These are phyloP conservation scores for Decapterus maruadsi DNA, from an alignment of 2,797 vertebrate species.

Conservation along the genomic window DNA sequence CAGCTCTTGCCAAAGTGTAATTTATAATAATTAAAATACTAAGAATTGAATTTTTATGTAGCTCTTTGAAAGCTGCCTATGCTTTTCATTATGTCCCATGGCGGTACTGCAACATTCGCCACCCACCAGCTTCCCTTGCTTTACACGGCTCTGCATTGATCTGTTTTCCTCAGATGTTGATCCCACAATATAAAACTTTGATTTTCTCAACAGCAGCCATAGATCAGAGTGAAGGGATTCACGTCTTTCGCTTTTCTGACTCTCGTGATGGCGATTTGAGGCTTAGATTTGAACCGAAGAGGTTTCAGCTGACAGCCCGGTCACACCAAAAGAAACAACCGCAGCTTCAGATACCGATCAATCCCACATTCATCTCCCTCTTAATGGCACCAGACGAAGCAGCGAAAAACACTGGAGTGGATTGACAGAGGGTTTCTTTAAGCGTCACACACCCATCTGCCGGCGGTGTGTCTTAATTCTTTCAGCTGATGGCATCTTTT, in stretches of 20 bases:
- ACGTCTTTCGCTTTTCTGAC: slow-evolving; percentile 15
- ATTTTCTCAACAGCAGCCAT: slow-evolving; percentile 54
- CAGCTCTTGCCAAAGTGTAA: background rate
- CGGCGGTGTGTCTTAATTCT: slow-evolving; percentile 24
- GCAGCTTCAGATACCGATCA: slow-evolving; percentile 28
- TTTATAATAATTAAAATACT: slow-evolving; percentile 18
- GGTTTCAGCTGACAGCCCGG: slow-evolving; percentile 42
- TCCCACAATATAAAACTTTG: slow-evolving; percentile 61
- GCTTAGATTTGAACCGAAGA: slow-evolving; percentile 45
- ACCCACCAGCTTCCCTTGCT: slow-evolving; percentile 42
- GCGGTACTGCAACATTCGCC: slow-evolving; percentile 31
- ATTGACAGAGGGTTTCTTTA: slow-evolving; percentile 41
- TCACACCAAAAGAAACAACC: slow-evolving; percentile 9
- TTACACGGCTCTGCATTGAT: slow-evolving; percentile 53
- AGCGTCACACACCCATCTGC: slow-evolving; percentile 40
- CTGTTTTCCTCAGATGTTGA: slow-evolving; percentile 63
- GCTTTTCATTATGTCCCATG: slow-evolving; percentile 10
- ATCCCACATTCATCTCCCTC: slow-evolving; percentile 23
- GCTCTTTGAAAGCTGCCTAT: slow-evolving; percentile 31
- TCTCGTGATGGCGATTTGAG: slow-evolving; percentile 22
- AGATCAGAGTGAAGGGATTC: slow-evolving; percentile 46
- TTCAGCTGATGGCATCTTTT: slow-evolving; percentile 4
- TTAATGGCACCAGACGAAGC: slow-evolving; percentile 12
- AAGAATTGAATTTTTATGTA: background rate
- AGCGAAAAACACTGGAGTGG: slow-evolving; percentile 31